Evolutionary conservation across 2,888 invertebrate genomes (phyloP).

Genomic region (Meta bourneti): DNA sequence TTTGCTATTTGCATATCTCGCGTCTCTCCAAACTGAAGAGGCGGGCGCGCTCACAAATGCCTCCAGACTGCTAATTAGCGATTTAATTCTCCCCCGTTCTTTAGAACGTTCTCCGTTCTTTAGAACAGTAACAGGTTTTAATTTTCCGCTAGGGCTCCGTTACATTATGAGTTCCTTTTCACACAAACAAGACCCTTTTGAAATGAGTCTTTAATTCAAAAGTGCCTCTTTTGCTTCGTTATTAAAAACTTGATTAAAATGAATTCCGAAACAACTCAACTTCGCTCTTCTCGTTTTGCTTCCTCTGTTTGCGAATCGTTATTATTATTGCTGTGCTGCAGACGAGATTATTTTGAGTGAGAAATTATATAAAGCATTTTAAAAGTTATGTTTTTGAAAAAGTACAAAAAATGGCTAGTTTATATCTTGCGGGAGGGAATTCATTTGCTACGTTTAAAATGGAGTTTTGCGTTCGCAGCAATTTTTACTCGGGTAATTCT

Average conservation of each 20-base stretch:
- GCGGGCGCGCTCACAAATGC: slow-evolving; percentile 51
- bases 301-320: background rate
- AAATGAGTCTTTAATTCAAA: slow-evolving; percentile 68
- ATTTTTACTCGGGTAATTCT: slow-evolving; percentile 4
- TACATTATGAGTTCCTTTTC: slow-evolving; percentile 54
- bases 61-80: slow-evolving; percentile 61
- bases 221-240: slow-evolving; percentile 65
- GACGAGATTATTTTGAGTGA: slow-evolving; percentile 36
- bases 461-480: background rate
- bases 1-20: slow-evolving; percentile 73
- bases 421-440: slow-evolving; percentile 9
- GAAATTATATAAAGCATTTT: slow-evolving; percentile 28
- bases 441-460: slow-evolving; percentile 54
- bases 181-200: slow-evolving; percentile 59
- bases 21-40: slow-evolving; percentile 41
- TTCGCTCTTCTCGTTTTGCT: slow-evolving; percentile 26
- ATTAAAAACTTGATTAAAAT: slow-evolving; percentile 76
- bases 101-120: background rate
- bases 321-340: slow-evolving; percentile 13
- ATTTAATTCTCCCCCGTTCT: slow-evolving; percentile 23
- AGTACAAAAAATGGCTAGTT: background rate
- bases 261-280: slow-evolving; percentile 70
- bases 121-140: slow-evolving; percentile 58
- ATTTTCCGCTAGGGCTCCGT: slow-evolving; percentile 61
- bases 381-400: background rate